A percentile compares a stretch with the other conserved stretches of the same genome.
These are phyloP conservation scores for Flexamia atlantica DNA, from an alignment of 2,888 invertebrate genomes.

Conservation along the genomic window DNA sequence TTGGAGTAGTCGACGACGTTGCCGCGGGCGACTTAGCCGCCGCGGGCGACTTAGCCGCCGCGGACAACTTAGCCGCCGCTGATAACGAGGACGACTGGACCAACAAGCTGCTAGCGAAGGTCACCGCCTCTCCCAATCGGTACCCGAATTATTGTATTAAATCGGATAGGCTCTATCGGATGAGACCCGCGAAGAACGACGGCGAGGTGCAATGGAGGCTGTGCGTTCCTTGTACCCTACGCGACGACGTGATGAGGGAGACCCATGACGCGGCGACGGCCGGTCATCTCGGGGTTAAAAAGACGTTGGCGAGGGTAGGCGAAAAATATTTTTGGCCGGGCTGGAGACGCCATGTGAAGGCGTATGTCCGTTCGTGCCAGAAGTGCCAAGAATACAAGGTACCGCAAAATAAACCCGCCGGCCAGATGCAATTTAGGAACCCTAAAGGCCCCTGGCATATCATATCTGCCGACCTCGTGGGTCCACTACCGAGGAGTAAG, in stretches of 20 bases:
- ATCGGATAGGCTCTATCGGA: not conserved
- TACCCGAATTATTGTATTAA: not conserved
- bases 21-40: no score
- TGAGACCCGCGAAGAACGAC: not conserved
- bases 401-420: not conserved
- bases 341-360: not conserved
- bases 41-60: not conserved
- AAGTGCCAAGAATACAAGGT: slow-evolving; percentile 17
- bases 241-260: not conserved
- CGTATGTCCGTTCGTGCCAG: not conserved
- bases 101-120: not conserved
- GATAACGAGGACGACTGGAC: not conserved
- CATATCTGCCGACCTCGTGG: slow-evolving; percentile 70
- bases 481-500: slow-evolving; percentile 69
- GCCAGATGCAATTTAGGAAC: slow-evolving; percentile 2
- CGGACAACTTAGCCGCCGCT: not conserved
- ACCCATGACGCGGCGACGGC: slow-evolving; percentile 13
- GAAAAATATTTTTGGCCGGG: slow-evolving; percentile 25
- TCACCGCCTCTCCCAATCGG: not conserved
- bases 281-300: slow-evolving; percentile 22
- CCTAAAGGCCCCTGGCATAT: slow-evolving; percentile 33
- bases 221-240: no score
- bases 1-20: not conserved
- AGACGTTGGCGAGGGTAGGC: not conserved
- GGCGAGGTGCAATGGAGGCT: not conserved